Evolutionary conservation across 1,140 invertebrate species (phyloP), one percentile per base, ranked within the genome.

Genomic region (Lerema accius): DNA sequence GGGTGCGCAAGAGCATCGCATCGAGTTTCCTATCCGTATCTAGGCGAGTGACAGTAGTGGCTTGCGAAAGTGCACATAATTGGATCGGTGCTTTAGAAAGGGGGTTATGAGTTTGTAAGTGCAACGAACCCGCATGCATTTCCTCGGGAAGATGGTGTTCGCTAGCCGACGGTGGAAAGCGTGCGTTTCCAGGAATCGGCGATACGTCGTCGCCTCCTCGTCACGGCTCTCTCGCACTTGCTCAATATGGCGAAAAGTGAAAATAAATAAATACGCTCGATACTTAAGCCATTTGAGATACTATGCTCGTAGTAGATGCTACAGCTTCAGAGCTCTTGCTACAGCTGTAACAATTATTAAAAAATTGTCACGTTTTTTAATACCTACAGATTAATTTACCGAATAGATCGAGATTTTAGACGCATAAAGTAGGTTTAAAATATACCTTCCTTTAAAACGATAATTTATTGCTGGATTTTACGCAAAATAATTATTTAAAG

Each of bases 61-160:
- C 83, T 89, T 86, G 85, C 87, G 87, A 90, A 90, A 90, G 87
- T 90, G 85, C 87, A 88, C 84, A 88, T 90, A 90, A 90, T 90
- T 90, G 87, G 84, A 90, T 90, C 87, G 86, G 80, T 78, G 84
- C 87, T 89, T 90, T 87, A 87, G 87, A 89, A 89, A 90, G 87
- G 84, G 87, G 87, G 86, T 90, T 90, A 90, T 86, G 87, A 90
- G 87, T 90, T 90, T 86, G 87, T 85, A 80, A 87, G 87, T 87
- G 85, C 87, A 88, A 83, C 83, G 87, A 90, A 86, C 87, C 79
- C 84, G 83, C 81, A 70, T 83, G 82, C 81, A 81, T 85, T 87
- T 90, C 76, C 84, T 79, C 83, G 83, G 85, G 87, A 88, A 87
- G 85, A 90, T 86, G 85, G 78, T 76, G 77, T 78, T 73, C 71